Evolutionary conservation across 2,113 vertebrate species (phyloP), one percentile per base, ranked within the genome.

Genomic region (Tragelaphus buxtoni): DNA sequence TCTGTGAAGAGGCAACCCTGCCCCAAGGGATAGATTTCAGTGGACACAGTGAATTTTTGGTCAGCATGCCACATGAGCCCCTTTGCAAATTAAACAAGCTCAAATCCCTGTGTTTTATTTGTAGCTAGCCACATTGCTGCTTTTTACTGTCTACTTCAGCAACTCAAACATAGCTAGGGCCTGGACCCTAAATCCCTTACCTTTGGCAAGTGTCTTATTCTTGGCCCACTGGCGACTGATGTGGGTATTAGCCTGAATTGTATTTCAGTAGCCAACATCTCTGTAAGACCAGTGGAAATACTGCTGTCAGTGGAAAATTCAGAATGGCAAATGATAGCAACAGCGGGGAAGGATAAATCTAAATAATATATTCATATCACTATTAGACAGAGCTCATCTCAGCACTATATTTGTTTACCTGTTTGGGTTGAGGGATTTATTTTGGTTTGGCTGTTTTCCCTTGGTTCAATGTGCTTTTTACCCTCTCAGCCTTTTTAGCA

Each of bases 351-450:
- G 17, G 51, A 83, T 89, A 96, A 95, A 91, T 97, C 96, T 93
- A 96, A 96, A 88, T 30, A 96, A 60, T 63, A 79, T 95, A 91
- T 96, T 95, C 87, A 96, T 87, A 81, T 94, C 72, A 60, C 86
- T 83, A 35, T 95, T 92, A 85, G 51, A 51, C 51, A 51, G 86
- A 79, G 60, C 86, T 96, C 56, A 96, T 88, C 79, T 94, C 63
- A 87, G 72, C 28, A 81, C 26, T 84, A 42, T 87, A 3, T 77
- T 90, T 61, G 17, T 91, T 81, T 63, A 24, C 88, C 81, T 91
- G 69, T 95, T 96, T 95, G 39, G 35, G 20, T 86, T 94, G 72
- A 95, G 56, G 45, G 18, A 91, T 96, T 95, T 96, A 55, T 63
- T 91, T 63, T 97, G 72, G 35, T n/a, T 97, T 95, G 24, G 8